Percentiles rank a stretch among this genome's conserved stretches.
Evolutionary conservation across 2,797 vertebrate species (phyloP).

Genomic region (Sebastes flavidus): DNA sequence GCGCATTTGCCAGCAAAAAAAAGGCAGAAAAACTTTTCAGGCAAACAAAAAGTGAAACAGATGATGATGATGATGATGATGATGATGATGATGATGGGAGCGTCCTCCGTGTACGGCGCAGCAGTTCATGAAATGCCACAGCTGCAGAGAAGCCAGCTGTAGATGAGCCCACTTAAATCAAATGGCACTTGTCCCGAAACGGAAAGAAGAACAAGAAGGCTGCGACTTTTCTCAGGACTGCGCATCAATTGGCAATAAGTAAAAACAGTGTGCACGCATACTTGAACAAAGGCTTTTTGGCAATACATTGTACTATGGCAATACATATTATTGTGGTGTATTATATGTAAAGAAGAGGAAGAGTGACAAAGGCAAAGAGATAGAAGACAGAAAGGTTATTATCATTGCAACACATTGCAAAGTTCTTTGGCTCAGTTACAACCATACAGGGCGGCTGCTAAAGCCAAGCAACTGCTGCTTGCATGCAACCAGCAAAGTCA

Average conservation of each 20-base stretch:
- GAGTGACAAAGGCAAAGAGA: constrained; percentile 8
- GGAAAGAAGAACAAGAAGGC: neutral
- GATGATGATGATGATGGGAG: constrained; percentile 33
- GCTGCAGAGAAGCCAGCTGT: constrained; percentile 48
- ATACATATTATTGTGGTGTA: constrained; percentile 50
- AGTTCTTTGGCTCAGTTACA: constrained; percentile 72
- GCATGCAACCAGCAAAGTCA: constrained; percentile 38
- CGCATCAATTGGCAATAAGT: constrained; percentile 33
- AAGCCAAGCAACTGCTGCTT: constrained; percentile 44
- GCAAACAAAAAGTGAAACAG: constrained; percentile 24
- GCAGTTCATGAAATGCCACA: constrained; percentile 42
- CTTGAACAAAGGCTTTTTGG: constrained; percentile 66
- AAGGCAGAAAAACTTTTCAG: constrained; percentile 32
- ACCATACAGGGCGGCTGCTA: constrained; percentile 31
- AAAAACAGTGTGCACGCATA: constrained; percentile 41
- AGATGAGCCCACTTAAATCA: constrained; percentile 47
- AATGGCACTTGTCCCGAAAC: constrained; percentile 53
- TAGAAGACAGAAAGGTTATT: neutral
- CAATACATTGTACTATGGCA: constrained; percentile 49
- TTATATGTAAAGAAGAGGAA: constrained; percentile 32
- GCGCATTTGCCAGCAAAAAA: constrained; percentile 29
- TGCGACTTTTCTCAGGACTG: constrained; percentile 34
- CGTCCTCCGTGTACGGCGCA: constrained; percentile 13
- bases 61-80: constrained; percentile 23
- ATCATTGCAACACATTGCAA: constrained; percentile 37